Base-by-base conservation (phyloP, 2,797 vertebrate genomes). In the Crypturellus tataupa region DNA sequence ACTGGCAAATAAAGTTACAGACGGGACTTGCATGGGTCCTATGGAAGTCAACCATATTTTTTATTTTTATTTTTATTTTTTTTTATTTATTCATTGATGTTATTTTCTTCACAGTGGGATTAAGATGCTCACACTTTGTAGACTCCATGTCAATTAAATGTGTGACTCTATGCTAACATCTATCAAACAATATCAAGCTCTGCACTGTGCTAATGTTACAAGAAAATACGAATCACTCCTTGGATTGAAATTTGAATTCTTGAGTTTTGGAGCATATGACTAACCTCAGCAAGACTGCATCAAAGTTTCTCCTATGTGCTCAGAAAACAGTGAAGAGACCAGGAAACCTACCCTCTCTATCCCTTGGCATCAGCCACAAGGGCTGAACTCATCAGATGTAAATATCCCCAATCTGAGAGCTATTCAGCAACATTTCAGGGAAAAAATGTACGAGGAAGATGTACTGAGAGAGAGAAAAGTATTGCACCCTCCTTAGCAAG, bases 131-230 rank as follows among this genome's bases (percentile, higher is more conserved):
- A 25, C 6, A 24, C 19, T 56, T 31, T 19, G 16, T 39, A 46
- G 37, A 18, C 10, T 15, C 5, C 44, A 46, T 1, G 1, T 5
- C 18, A 83, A 39, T 2, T 44, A 9, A 42, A 60, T 0, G 0
- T 17, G 19, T n/a, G 42, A 68, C 46, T 42, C 10, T 7, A 29
- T 20, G 4, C 10, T 72, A 20, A 31, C 35, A 29, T 33, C 17
- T 51, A 35, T 6, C 21, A 18, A 72, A 67, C 0, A 0, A 16
- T 27, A 40, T 6, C 33, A 55, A 59, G 33, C 51, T 37, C 21
- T 25, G 24, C 33, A 58, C 12, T 10, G 5, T 42, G 25, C 29
- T 18, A 29, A 58, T 59, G 58, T 37, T 21, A 59, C 3, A 5
- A 53, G 25, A 21, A 55, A 21, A 7, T 29, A 56, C 24, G 21